phyloP scores from a whole-genome alignment of 1,140 invertebrate genomes.

The Oedothorax gibbosus region DNA sequence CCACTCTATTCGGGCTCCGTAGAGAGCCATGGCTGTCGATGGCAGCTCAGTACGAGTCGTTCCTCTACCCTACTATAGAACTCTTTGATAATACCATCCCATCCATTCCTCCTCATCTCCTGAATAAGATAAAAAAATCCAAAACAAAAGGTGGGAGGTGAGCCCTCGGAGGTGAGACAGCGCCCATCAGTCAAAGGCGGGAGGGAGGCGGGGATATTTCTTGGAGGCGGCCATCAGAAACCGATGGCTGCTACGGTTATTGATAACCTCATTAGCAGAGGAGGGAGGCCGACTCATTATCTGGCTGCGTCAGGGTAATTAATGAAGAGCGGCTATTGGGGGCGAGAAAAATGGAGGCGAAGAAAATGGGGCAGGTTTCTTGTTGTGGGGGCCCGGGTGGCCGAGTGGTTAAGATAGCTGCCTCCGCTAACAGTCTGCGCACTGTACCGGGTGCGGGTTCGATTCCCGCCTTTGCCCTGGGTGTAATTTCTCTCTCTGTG shows the following conservation, averaged over 20 bases:
- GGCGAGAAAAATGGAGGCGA: background rate
- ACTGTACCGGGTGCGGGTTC: too few relatives aligned
- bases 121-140: too few relatives aligned
- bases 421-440: too few relatives aligned
- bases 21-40: too few relatives aligned
- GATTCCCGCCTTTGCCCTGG: too few relatives aligned
- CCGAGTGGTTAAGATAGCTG: too few relatives aligned
- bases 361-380: conserved; percentile 44
- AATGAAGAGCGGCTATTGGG: conserved; percentile 43
- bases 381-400: conserved; percentile 13
- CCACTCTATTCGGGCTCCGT: too few relatives aligned
- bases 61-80: too few relatives aligned
- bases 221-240: conserved; percentile 50
- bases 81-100: background rate
- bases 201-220: conserved; percentile 35
- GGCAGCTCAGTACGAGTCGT: too few relatives aligned
- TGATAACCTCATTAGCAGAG: conserved; percentile 58
- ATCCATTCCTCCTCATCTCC: background rate
- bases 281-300: conserved; percentile 56
- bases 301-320: conserved; percentile 60
- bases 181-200: conserved; percentile 45
- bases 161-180: conserved; percentile 24
- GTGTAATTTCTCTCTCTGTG: too few relatives aligned
- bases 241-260: conserved; percentile 48
- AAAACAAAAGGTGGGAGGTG: conserved; percentile 16